These are phyloP conservation scores for Eublepharis macularius DNA, from an alignment of 2,113 vertebrate genomes.

Conservation along the genomic window DNA sequence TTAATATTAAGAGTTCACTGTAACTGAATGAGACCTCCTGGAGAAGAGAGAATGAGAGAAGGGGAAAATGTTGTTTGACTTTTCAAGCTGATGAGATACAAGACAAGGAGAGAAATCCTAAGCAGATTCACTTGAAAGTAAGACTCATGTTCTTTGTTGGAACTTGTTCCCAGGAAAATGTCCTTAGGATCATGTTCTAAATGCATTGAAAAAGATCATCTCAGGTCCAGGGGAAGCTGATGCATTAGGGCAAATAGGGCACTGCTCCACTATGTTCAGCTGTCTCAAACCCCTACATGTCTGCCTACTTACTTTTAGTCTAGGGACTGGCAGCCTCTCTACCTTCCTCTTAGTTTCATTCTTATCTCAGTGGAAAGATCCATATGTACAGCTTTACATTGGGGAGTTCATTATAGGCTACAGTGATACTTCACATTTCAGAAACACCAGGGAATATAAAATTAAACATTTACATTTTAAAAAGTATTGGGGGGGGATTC, in stretches of 20 bases:
- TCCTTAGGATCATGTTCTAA: background rate
- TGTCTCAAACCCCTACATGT: no score
- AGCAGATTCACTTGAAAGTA: no score
- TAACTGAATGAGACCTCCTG: conserved; percentile 32
- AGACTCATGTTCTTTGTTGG: no score
- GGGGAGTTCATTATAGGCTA: background rate
- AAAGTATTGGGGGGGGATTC: conserved; percentile 36
- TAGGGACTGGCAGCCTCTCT: no score
- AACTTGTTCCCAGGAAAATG: no score
- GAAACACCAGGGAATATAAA: background rate
- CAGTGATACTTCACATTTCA: background rate
- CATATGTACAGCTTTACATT: background rate
- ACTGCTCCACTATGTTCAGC: no score
- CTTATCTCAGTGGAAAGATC: no score
- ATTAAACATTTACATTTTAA: conserved; percentile 36
- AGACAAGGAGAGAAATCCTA: background rate
- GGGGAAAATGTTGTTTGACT: conserved; percentile 24
- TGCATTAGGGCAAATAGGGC: no score
- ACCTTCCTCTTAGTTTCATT: no score
- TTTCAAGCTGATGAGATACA: conserved; percentile 34
- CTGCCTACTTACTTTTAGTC: no score
- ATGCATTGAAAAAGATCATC: background rate
- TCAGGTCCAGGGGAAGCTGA: no score
- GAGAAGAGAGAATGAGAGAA: conserved; percentile 31
- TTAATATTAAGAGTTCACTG: conserved; percentile 35